phyloP scores from a whole-genome alignment of 2,888 invertebrate species.

The Melipona bicolor region DNA sequence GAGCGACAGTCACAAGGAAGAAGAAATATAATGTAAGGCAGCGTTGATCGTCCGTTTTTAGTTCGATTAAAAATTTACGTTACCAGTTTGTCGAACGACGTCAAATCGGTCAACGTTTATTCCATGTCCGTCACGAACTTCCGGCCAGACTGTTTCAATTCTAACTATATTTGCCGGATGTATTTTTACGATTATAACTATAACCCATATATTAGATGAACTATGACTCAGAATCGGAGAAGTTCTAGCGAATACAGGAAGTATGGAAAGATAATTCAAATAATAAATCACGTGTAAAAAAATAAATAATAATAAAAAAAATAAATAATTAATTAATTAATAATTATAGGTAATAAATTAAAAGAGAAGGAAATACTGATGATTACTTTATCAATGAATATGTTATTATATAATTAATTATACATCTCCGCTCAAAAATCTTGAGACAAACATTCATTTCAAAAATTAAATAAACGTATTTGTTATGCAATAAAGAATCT shows the following conservation, averaged over 20 bases:
- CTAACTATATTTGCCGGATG: background rate
- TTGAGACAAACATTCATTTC: too few species aligned
- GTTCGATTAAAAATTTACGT: constrained; percentile 40
- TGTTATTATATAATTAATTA: too few species aligned
- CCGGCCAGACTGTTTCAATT: constrained; percentile 26
- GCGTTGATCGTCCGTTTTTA: constrained; percentile 27
- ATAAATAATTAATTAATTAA: too few species aligned
- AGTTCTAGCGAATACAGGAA: background rate
- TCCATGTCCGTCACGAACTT: background rate
- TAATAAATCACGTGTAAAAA: background rate
- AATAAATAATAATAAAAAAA: too few species aligned
- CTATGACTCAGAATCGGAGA: background rate
- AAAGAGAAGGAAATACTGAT: too few species aligned
- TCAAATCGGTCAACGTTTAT: constrained; percentile 28
- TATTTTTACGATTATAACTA: background rate
- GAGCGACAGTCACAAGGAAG: too few species aligned
- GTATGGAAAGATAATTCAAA: background rate
- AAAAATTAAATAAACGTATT: too few species aligned
- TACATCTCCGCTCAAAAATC: too few species aligned
- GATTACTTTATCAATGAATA: too few species aligned
- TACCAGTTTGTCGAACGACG: background rate
- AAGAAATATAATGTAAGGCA: background rate
- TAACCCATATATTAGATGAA: background rate
- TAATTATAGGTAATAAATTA: too few species aligned
- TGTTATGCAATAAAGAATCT: too few species aligned